Conservation (phyloP, 2,888 invertebrate genomes). For the Myopa tessellatipennis region DNA sequence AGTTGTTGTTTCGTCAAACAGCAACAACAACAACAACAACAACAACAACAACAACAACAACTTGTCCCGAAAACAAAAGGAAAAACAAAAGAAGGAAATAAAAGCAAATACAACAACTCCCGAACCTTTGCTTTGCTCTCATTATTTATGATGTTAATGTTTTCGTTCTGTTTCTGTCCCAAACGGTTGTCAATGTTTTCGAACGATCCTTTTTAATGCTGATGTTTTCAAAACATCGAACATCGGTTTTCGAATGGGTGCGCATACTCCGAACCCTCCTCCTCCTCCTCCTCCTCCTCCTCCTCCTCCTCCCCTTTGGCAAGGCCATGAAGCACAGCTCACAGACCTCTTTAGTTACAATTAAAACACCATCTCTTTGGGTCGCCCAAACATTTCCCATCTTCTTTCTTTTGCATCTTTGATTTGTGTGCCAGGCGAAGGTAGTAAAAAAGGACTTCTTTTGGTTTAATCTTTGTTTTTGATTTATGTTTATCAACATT, state of each 20-base stretch:
- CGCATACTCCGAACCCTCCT: neutral
- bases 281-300: neutral
- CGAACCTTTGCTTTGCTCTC: neutral
- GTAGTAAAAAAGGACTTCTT: neutral
- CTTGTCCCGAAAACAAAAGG: neutral
- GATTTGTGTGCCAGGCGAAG: neutral
- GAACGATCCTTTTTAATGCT: neutral
- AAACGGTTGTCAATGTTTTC: neutral
- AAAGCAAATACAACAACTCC: neutral
- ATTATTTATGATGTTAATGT: neutral
- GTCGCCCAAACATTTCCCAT: neutral
- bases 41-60: neutral
- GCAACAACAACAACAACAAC: too few species aligned
- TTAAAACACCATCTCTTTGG: neutral
- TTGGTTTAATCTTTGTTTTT: neutral
- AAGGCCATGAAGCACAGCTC: too few species aligned
- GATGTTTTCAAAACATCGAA: neutral
- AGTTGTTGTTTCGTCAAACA: too few species aligned
- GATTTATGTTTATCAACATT: constrained; percentile 1
- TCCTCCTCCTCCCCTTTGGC: neutral
- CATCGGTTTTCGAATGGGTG: neutral
- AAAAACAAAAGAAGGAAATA: neutral
- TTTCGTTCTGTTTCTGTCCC: neutral
- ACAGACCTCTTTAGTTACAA: neutral
- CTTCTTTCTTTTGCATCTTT: neutral